Base-by-base conservation (phyloP, 1,140 invertebrate genomes). In the Heliconius eleuchia region DNA sequence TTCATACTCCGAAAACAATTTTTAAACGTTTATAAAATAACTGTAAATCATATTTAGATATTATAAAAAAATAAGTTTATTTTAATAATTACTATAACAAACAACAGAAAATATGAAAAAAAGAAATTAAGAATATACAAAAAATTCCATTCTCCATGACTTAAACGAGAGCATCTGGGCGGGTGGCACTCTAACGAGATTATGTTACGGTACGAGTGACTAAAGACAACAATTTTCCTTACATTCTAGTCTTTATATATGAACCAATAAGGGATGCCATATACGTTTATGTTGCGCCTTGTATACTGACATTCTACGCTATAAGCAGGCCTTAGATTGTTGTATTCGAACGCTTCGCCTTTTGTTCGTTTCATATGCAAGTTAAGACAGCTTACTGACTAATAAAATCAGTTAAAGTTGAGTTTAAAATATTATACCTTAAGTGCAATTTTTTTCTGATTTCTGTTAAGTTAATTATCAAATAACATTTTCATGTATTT, bases 161-260 rank as follows among this genome's bases (percentile, higher is more conserved):
- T 76, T 77, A 80, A 83, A 79, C 60, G 82, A 83, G 83, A 82
- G 84, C 85, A 88, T 83, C 83, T 87, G 85, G 83, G 60, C 74
- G 79, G 76, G 81, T 82, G 77, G 77, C 84, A 84, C 82, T 83
- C 80, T 88, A 87, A 87, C 82, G 76, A 85, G 85, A 88, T 88
- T 88, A 85, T 84, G 77, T 81, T 83, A 83, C 80, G 55, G 80
- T 80, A 75, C 80, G 78, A 19, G 37, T 18, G 50, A 75, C 77
- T 77, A 81, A 57, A 60, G 19, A 50, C 27, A 37, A 5, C 46
- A 42, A 57, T 78, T 30, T n/a, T 19, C 27, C 23, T 73, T 78
- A 71, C 30, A 72, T 55, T 72, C 50, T 73, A 73, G 39, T 30
- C 74, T 42, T 27, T 34, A 74, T 55, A 3, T 1, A 34, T n/a